A percentile compares a stretch with the other conserved stretches of the same genome.
Conservation (phyloP, 2,113 vertebrate species). For the Cariama cristata region DNA sequence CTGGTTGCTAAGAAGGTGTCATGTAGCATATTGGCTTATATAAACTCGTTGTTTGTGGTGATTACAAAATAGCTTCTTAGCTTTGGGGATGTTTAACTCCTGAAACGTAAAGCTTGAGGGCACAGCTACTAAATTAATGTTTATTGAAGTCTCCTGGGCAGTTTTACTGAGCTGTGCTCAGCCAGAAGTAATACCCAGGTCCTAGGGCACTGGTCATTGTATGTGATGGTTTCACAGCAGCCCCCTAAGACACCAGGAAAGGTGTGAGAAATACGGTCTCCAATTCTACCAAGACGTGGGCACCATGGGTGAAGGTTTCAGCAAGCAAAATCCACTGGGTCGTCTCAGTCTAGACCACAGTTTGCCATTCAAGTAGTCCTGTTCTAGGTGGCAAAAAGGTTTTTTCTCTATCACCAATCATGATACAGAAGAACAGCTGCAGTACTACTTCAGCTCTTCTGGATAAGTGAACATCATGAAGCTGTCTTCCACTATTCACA, state of each 20-base stretch:
- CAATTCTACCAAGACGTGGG: not conserved
- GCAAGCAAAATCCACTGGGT: not conserved
- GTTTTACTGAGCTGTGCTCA: not conserved
- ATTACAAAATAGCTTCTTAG: slow-evolving; percentile 27
- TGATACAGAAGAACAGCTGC: not conserved
- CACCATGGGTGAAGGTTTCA: not conserved
- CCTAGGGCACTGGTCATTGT: not conserved
- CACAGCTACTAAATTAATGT: not conserved
- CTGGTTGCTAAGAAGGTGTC: slow-evolving; percentile 36
- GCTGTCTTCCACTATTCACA: not conserved
- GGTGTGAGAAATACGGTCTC: not conserved
- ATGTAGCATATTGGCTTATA: not conserved
- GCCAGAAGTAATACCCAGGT: not conserved
- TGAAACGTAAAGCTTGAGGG: not conserved
- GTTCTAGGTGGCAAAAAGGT: not conserved
- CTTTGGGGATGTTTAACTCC: not conserved
- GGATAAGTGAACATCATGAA: not conserved
- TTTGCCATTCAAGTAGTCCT: not conserved
- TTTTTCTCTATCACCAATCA: not conserved
- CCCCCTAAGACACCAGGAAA: not conserved
- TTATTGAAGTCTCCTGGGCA: not conserved
- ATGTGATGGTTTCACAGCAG: not conserved
- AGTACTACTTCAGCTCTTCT: not conserved
- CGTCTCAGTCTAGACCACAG: not conserved
- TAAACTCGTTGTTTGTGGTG: not conserved